Conservation (phyloP, 2,797 vertebrate genomes). For the Percopsis omiscomaycus region DNA sequence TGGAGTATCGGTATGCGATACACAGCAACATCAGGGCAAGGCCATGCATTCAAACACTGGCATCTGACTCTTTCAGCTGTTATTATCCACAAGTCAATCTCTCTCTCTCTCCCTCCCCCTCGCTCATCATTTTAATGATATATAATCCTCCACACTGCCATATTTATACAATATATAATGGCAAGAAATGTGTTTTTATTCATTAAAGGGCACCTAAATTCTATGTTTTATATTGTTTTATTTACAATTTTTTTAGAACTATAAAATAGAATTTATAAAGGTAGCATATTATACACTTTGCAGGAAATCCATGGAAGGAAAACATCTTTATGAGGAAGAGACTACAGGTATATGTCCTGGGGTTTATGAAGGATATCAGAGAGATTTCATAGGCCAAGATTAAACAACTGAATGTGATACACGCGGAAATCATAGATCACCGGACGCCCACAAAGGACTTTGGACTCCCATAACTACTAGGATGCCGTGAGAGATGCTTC, state of each 20-base stretch:
- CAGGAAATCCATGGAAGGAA: background rate
- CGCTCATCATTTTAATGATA: too few relatives aligned
- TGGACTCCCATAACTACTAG: slow-evolving; percentile 57
- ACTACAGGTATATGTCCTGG: too few relatives aligned
- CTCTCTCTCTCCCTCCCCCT: slow-evolving; percentile 5
- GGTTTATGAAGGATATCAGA: slow-evolving; percentile 14
- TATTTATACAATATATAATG: too few relatives aligned
- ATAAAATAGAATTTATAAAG: too few relatives aligned
- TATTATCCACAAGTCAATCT: slow-evolving; percentile 9
- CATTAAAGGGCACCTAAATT: too few relatives aligned
- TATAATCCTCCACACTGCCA: too few relatives aligned
- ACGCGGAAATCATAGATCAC: slow-evolving; percentile 54
- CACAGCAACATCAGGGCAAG: slow-evolving; percentile 33
- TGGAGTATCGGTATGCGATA: slow-evolving; percentile 29
- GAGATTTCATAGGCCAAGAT: slow-evolving; percentile 14
- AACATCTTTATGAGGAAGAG: background rate
- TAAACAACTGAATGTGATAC: slow-evolving; percentile 15
- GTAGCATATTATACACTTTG: background rate
- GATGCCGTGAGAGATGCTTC: slow-evolving; percentile 62
- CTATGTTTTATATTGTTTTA: too few relatives aligned
- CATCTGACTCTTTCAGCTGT: slow-evolving; percentile 60
- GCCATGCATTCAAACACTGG: slow-evolving; percentile 41
- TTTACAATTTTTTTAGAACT: too few relatives aligned
- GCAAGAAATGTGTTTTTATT: too few relatives aligned
- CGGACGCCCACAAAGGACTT: slow-evolving; percentile 71